phyloP scores from a whole-genome alignment of 2,797 vertebrate genomes.

The Peromyscus attwateri region DNA sequence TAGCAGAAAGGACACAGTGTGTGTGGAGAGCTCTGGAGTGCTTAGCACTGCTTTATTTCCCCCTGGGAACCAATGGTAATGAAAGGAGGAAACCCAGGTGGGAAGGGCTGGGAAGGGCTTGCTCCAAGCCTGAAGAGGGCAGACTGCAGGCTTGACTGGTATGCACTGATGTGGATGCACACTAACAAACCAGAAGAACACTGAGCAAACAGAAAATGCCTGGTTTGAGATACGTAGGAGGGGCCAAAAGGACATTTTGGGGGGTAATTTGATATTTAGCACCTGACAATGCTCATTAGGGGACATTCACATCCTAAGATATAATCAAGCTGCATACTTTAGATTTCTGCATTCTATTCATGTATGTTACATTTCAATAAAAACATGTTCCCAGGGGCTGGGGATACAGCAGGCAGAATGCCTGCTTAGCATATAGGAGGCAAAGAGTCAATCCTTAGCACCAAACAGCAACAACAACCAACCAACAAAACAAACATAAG shows the following conservation, averaged over 20 bases:
- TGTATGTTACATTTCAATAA: background rate
- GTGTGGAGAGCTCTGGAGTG: background rate
- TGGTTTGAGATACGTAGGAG: background rate
- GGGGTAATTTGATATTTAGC: no score
- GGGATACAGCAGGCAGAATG: background rate
- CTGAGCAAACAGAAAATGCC: background rate
- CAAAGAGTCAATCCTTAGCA: background rate
- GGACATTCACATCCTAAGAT: background rate
- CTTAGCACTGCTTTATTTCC: background rate
- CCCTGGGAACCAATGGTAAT: background rate
- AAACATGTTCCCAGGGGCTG: background rate
- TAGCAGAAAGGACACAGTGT: background rate
- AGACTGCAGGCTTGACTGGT: background rate
- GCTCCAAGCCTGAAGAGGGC: background rate
- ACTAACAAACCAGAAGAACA: background rate
- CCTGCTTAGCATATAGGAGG: background rate
- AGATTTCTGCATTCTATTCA: background rate
- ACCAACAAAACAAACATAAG: background rate
- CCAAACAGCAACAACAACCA: background rate
- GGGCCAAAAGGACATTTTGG: background rate
- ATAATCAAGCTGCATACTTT: background rate
- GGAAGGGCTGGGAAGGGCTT: background rate
- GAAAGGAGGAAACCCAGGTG: background rate
- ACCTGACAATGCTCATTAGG: background rate
- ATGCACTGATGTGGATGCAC: rapidly evolving